Base-by-base conservation (phyloP, 2,797 vertebrate species). In the Aphelocoma californica region DNA sequence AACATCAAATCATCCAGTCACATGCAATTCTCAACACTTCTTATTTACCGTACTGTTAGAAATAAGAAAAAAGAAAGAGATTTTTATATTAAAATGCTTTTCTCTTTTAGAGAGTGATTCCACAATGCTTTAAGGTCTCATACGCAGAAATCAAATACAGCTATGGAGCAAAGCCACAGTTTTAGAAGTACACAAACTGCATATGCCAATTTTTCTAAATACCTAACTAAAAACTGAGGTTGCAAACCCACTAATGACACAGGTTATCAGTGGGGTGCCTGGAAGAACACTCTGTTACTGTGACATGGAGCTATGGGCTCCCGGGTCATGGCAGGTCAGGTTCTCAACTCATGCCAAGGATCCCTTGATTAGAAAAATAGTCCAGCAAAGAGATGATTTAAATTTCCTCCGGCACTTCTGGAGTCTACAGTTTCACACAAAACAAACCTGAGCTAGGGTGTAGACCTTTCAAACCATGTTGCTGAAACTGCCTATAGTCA, bases 1-100 rank as follows among this genome's bases (percentile, higher is more conserved):
- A 92, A 90, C 58, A 36, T 95, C 82, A 91, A 2, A 92, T 92
- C 82, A 88, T 94, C 36, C 51, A 88, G 77, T 92, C 75, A 45
- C 70, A 57, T 47, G 38, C 54, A 65, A 28, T 91, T 92, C 62
- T 88, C 66, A 86, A 34, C 44, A 24, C 8, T 88, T 88, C 26
- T 92, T 94, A 71, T 95, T 87, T 91, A 93, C 74, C 32, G 86
- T 81, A 12, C n/a, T 90, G 36, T 57, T 92, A 86, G 44, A 32
- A 90, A 62, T 71, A 13, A 79, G 58, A 89, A 85, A 60, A 64
- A 58, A 9, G 12, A 65, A 79, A 57, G 7, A 34, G 31, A 72
- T 66, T 90, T 95, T 95, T 94, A 32, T 75, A 87, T 78, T 69
- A 86, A 93, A 81, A 32, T 56, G 18, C 4, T 93, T 85, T 64